Evolutionary conservation across 2,113 vertebrate species (phyloP), one percentile per base, ranked within the genome.

Genomic region (Procavia capensis): DNA sequence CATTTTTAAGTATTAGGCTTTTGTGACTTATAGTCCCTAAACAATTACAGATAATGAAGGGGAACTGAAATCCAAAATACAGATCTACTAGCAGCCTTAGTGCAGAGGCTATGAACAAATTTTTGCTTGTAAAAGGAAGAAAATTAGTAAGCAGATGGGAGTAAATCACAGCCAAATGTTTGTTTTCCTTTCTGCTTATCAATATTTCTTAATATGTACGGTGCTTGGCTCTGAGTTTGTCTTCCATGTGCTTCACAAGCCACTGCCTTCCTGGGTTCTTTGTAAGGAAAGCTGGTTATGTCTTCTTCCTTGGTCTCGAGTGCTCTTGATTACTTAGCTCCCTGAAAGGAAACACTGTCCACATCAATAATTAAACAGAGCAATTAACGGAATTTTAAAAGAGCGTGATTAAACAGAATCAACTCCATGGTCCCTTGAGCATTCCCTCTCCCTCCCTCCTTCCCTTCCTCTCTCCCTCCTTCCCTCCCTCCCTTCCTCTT

Each of bases 321-420:
- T 31, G 87, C 90, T 95, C 94, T 95, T 88, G 25, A 11, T 95
- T 95, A 78, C 97, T 94, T 96, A 93, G 57, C 92, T 91, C 90
- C 97, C 97, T 94, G 96, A 80, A 54, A 98, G 97, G 96, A 97
- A 97, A 97, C 75, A 89, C 92, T 91, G 97, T 97, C 91, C 84
- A 59, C 93, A 90, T 99, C 96, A 99, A 99, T 99, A 99, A 99
- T 99, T 99, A 98, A 99, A 96, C 95, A 97, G 95, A 96, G 98
- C 99, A 98, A 99, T 99, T 99, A 99, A 98, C 92, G 97, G 98
- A 98, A 98, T 97, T 98, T 98, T 97, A 98, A 97, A 97, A 97
- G 68, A 72, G 98, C 91, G 98, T 98, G 98, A 98, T 98, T 98
- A 98, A 98, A 98, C 97, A 92, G 97, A 98, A 98, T 98, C 97